Base-by-base conservation (phyloP, 2,113 vertebrate species). In the Osmerus mordax region DNA sequence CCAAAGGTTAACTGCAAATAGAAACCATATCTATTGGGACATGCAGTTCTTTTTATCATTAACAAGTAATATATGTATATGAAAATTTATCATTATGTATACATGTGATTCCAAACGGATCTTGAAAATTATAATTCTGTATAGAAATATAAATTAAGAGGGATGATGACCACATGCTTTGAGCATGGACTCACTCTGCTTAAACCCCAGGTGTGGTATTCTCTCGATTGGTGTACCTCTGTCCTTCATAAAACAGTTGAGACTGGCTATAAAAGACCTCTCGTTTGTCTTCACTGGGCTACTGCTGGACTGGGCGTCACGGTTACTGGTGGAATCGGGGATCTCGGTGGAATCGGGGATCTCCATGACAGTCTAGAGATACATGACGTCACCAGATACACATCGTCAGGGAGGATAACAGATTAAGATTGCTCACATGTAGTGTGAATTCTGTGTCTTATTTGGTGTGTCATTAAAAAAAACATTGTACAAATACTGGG, bases 201-300 rank as follows among this genome's bases (percentile, higher is more conserved):
- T 98, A 89, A 98, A 98, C 87, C 97, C 97, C 0, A 98, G 91
- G 79, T 98, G 96, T 62, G 97, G 97, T 75, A 98, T 96, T 87
- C 96, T 93, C 85, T 98, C 96, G 64, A 98, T 98, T 23, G 97
- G 95, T 0, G 95, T 94, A 63, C 80, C 93, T 28, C 94, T 90
- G 3, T 95, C 94, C 91, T 95, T 95, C 97, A 98, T 98, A 78
- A 97, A 98, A 69, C 90, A 86, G 90, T 97, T 94, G 78, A 98
- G 92, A 80, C 90, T 92, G 73, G 90, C 83, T 3, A 96, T 87
- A 84, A 98, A 98, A 4, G 86, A 84, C 82, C 95, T 95, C 79
- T 98, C 96, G 78, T 95, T 93, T 77, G 87, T 73, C 13, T 85
- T 87, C 0, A 29, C 15, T 3, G 69, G 70, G 60, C 52, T 60